Conservation (phyloP, 1,140 invertebrate genomes). For the Anthonomus grandis region DNA sequence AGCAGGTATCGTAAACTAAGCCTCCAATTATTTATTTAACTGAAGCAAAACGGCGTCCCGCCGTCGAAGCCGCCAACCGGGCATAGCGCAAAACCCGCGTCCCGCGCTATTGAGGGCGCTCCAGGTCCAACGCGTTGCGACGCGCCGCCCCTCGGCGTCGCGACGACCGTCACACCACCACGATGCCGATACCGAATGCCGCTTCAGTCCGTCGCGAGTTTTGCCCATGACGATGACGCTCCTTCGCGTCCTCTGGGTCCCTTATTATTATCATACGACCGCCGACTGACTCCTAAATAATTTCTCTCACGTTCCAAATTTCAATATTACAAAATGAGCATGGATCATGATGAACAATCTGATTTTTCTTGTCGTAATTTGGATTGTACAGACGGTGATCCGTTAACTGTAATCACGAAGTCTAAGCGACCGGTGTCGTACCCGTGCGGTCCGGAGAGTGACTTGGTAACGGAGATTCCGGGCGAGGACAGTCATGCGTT, state of each 20-base stretch:
- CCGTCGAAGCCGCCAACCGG: too few species aligned
- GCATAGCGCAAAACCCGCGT: constrained; percentile 18
- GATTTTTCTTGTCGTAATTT: too few species aligned
- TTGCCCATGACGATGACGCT: constrained; percentile 6
- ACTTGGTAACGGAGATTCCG: constrained; percentile 11
- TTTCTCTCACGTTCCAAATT: too few species aligned
- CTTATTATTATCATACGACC: constrained; percentile 8
- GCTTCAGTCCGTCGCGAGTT: constrained; percentile 19
- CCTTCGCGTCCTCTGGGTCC: constrained; percentile 4
- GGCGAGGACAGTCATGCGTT: constrained; percentile 22
- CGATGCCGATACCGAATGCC: too few species aligned
- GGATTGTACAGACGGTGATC: constrained; percentile 6
- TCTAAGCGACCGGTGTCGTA: constrained; percentile 43
- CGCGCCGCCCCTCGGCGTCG: constrained; percentile 20
- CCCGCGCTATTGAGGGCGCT: constrained; percentile 12
- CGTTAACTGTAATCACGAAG: constrained; percentile 1
- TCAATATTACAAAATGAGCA: too few species aligned
- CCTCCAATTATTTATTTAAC: constrained; percentile 21
- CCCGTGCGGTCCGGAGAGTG: constrained; percentile 42
- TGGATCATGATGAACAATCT: too few species aligned
- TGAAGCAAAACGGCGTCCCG: constrained; percentile 4
- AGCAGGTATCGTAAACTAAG: constrained; percentile 14
- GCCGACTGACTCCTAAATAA: constrained; percentile 2
- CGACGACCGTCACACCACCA: constrained; percentile 15
- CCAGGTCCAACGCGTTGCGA: constrained; percentile 10